Evolutionary conservation across 2,113 vertebrate species (phyloP).

Genomic region (Uropsilus gracilis): DNA sequence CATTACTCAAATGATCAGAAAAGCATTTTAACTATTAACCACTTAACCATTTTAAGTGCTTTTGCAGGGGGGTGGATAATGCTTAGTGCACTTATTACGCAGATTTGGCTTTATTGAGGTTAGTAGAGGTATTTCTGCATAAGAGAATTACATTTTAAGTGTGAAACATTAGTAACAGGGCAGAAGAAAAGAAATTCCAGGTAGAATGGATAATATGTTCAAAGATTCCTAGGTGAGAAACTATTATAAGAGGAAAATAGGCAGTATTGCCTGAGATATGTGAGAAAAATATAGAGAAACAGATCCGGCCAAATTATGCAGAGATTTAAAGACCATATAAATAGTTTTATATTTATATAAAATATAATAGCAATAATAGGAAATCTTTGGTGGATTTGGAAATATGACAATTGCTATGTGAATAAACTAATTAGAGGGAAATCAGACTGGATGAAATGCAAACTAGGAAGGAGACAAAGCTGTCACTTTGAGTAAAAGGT

Average conservation of each 20-base stretch:
- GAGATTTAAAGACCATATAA: neutral
- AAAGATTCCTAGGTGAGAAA: neutral
- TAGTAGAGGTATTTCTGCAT: neutral
- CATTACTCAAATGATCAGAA: neutral
- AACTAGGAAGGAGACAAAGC: neutral
- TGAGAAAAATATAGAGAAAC: fast-evolving
- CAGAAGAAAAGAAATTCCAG: neutral
- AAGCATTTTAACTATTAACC: neutral
- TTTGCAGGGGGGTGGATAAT: neutral
- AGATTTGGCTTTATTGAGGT: neutral
- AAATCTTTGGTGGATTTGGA: neutral
- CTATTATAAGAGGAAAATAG: neutral
- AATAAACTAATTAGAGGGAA: neutral
- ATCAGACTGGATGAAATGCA: neutral
- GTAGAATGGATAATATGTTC: neutral
- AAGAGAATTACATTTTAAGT: slow-evolving; percentile 4
- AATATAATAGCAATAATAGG: neutral
- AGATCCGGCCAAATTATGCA: neutral
- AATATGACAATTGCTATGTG: neutral
- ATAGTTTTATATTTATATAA: neutral
- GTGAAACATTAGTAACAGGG: neutral
- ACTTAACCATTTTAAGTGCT: neutral
- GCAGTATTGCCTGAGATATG: neutral
- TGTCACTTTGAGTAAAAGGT: neutral
- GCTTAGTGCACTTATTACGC: neutral